These are phyloP conservation scores for Chaetops frenatus DNA, from an alignment of 2,113 vertebrate genomes.

Conservation along the genomic window DNA sequence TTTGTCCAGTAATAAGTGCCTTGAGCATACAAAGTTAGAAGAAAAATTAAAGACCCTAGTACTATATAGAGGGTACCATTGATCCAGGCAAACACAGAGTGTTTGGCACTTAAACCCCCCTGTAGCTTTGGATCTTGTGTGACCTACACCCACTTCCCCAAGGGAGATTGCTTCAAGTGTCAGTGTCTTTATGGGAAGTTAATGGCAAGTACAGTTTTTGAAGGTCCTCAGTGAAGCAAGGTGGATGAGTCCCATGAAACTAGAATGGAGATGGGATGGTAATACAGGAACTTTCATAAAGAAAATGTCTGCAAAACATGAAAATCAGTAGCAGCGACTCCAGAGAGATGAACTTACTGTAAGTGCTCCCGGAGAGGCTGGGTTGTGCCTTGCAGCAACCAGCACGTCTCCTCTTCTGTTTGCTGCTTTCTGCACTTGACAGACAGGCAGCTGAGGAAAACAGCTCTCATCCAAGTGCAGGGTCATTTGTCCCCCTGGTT, in stretches of 20 bases:
- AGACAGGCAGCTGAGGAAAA: background rate
- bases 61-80: background rate
- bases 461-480: background rate
- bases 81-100: background rate
- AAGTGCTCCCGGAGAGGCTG: fast-evolving
- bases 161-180: background rate
- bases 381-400: background rate
- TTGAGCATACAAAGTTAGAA: background rate
- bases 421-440: background rate
- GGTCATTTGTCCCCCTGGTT: background rate
- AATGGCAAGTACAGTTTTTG: background rate
- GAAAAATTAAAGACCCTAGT: background rate
- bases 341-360: background rate
- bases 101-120: background rate
- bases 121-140: background rate
- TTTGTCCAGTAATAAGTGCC: background rate
- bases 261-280: background rate
- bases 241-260: background rate
- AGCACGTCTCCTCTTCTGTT: background rate
- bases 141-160: background rate
- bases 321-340: background rate
- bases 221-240: background rate
- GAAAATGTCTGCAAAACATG: background rate
- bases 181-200: background rate
- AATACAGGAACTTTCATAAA: background rate